These are phyloP conservation scores for Cryptophagus acutangulus DNA, from an alignment of 2,888 invertebrate genomes.

Conservation along the genomic window DNA sequence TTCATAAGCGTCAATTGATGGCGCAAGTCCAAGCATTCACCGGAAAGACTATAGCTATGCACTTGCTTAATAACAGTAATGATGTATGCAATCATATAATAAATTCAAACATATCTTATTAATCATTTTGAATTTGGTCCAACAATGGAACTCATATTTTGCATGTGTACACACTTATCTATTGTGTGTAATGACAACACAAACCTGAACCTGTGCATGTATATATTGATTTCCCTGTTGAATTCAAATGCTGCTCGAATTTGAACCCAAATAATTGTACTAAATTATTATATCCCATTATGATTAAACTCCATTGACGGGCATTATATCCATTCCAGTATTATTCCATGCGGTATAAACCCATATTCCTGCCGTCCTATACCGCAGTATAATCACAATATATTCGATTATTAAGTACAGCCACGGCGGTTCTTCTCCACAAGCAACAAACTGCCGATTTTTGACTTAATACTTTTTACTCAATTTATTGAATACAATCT, in stretches of 20 bases:
- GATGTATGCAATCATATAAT: not conserved
- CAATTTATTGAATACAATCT: too few relatives aligned
- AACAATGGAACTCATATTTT: constrained; percentile 7
- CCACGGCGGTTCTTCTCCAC: too few relatives aligned
- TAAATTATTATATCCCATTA: constrained; percentile 10
- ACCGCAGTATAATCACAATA: too few relatives aligned
- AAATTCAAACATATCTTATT: not conserved
- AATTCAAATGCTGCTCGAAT: not conserved
- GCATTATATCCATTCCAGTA: too few relatives aligned
- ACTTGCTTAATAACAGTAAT: constrained; percentile 4
- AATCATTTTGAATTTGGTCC: constrained; percentile 5
- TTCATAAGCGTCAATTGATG: too few relatives aligned
- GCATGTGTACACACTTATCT: constrained; percentile 1
- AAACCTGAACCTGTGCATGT: not conserved
- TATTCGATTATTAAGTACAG: too few relatives aligned
- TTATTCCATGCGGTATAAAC: too few relatives aligned
- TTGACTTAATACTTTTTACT: too few relatives aligned
- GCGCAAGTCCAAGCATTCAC: too few relatives aligned
- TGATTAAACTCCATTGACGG: constrained; percentile 3
- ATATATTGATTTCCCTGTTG: constrained; percentile 7
- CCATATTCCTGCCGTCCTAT: too few relatives aligned
- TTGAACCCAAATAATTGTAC: constrained; percentile 2
- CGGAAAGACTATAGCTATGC: too few relatives aligned
- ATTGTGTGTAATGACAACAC: constrained; percentile 6
- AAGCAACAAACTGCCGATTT: too few relatives aligned